Evolutionary conservation across 2,113 vertebrate genomes (phyloP), one percentile per base, ranked within the genome.

Genomic region (Amphiprion ocellaris): DNA sequence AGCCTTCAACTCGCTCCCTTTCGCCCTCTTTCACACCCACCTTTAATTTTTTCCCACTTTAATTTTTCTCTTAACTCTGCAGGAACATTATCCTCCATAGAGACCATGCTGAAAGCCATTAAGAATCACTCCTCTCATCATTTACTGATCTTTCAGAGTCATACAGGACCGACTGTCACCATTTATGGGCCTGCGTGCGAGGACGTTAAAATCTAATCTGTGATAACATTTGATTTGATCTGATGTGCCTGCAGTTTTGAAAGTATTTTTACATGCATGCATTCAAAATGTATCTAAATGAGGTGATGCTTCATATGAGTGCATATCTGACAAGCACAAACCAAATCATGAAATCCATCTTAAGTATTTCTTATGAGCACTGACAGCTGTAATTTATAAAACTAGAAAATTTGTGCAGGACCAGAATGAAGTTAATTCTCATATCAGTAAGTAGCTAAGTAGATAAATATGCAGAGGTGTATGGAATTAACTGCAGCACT

Each of bases 11-110:
- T 69, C 76, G 74, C 64, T 79, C 66, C 39, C 52, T 41, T 65
- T 79, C 69, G 6, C 56, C 66, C 76, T 86, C 47, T 79, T 74
- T 88, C 77, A 85, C 76, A 50, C 71, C 79, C 75, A 73, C 56
- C 62, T 74, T 54, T 74, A 58, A 65, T 73, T 78, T 81, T 81
- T 83, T 87, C 50, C 68, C 50, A 72, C 77, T 71, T 78, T 39
- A 63, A 83, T 74, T 63, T 86, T 77, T 67, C 59, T 72, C 49
- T 72, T 23, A 74, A 44, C 69, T 65, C 55, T 17, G 58, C 49
- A 61, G 49, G 69, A 86, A 88, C 69, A 78, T 62, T 44, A 49
- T 73, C 16, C 19, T 74, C 66, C 37, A 60, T 2, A 52, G 69
- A 49, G 56, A 28, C 70, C 0, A 37, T 37, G 44, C 61, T 46